Evolutionary conservation across 2,797 vertebrate species (phyloP), one percentile per base, ranked within the genome.

Genomic region (Acanthurus lineatus): DNA sequence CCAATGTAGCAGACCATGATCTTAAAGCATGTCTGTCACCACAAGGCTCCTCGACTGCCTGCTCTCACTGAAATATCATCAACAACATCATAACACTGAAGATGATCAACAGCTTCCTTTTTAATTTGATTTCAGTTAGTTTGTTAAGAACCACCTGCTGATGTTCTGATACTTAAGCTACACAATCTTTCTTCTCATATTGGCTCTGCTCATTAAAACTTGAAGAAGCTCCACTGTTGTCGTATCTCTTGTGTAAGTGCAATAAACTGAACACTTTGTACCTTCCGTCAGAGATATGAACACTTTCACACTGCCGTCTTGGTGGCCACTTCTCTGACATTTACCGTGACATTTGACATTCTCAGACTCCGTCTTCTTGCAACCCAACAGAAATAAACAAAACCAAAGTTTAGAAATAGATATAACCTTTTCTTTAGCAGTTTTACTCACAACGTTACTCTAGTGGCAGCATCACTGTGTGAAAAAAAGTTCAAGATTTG

Each of bases 261-360:
- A 35, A 10, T 19, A 66, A 40, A 32, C 52, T 3, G 68, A 66
- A 88, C 79, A 81, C 14, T 52, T 73, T 76, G 73, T 80, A 16
- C 77, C 19, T 25, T 53, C 40, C 4, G 49, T 61, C 58, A 32
- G 51, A 38, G 61, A 72, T 59, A 69, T 42, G 28, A 61, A 71
- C 67, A 63, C 65, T 56, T 74, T 73, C 76, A 54, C 62, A 3
- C 35, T 12, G 62, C 9, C 19, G 22, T 51, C 53, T 52, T 48
- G 35, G 25, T 67, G 73, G 64, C 77, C 61, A 57, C 64, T 69
- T 51, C 51, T 11, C 73, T 91, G 85, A 85, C 82, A 91, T 90
- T 92, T 86, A 78, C 59, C 1, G 2, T 68, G 83, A 75, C 80
- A 86, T 87, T 88, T 92, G 86, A 89, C 84, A 81, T 85, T 86